Base-by-base conservation (phyloP, 92 coral and sea anemone genomes). In the Epizoanthus fatuus region DNA sequence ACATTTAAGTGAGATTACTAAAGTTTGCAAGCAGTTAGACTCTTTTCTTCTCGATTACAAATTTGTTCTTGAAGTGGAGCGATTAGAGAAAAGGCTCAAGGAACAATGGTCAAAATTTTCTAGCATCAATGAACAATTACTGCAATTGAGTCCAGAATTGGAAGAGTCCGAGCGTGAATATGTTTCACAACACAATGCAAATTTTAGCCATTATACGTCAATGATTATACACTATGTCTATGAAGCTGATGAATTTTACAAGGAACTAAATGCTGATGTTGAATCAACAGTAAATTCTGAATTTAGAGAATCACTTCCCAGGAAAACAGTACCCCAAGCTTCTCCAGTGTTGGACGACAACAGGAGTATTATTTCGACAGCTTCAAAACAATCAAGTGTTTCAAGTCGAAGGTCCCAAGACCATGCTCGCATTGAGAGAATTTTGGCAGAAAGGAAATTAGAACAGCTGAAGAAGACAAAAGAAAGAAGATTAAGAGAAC, bases 1-100 rank as follows among this genome's bases (percentile, higher is more conserved):
- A 56, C 86, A 85, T 84, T 74, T 78, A 16, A 72, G 93, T 25
- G 89, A 89, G 63, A 84, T 89, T 59, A 85, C 93, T 9, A 89
- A 78, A 59, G 58, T 85, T n/a, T 45, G 62, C 0, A 63, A 53
- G 11, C 74, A 57, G n/a, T 66, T 88, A 35, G 87, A 88, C 57
- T 82, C 52, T 79, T 66, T 69, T 67, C 42, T 74, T 29, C 56
- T 66, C 56, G 84, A 83, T 67, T 79, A 77, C 65, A 54, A 69
- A 6, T 39, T 6, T 42, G n/a, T 35, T 16, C 47, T 39, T 12
- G 79, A 81, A 68, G 86, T 81, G 19, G 58, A 47, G 11, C 32
- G 17, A 11, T 67, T 59, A 13, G 72, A 67, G 15, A 58, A 81
- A 52, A 72, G 79, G 12, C 63, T 81, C 38, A 38, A 15, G 4